These are phyloP conservation scores for Actenoides hombroni DNA, from an alignment of 2,113 vertebrate genomes.

Conservation along the genomic window DNA sequence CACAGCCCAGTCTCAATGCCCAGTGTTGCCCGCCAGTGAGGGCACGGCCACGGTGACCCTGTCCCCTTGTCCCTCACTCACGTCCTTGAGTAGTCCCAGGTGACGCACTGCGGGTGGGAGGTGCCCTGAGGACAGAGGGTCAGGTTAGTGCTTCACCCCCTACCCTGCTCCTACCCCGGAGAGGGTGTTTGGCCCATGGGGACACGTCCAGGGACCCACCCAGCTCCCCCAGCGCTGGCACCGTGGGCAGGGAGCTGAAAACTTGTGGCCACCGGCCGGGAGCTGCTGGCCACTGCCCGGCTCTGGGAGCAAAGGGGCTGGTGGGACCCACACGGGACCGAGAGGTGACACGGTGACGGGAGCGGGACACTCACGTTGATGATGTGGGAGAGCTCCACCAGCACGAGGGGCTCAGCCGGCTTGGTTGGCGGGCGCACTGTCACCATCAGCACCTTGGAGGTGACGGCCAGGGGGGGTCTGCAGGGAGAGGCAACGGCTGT, in stretches of 20 bases:
- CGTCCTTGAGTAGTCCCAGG: slow-evolving; percentile 93
- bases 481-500: background rate
- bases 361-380: slow-evolving; percentile 84
- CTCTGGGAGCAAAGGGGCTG: background rate
- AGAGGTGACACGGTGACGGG: background rate
- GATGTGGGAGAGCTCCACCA: slow-evolving; percentile 91
- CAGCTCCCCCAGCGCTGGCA: fast-evolving
- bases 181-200: fast-evolving
- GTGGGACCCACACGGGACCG: background rate
- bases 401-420: slow-evolving; percentile 86
- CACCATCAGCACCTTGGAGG: slow-evolving; percentile 92
- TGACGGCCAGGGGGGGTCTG: slow-evolving; percentile 87
- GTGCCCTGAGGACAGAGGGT: slow-evolving; percentile 82
- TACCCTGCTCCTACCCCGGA: fast-evolving
- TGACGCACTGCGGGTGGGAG: slow-evolving; percentile 90
- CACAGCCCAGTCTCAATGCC: fast-evolving
- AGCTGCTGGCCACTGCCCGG: background rate
- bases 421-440: slow-evolving; percentile 90
- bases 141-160: background rate
- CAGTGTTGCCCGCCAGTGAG: fast-evolving
- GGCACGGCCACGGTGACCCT: background rate
- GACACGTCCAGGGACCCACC: background rate
- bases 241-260: fast-evolving
- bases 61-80: slow-evolving; percentile 71
- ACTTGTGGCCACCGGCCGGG: background rate